Conservation (phyloP, 2,113 vertebrate genomes). For the Neodon shergylaensis region DNA sequence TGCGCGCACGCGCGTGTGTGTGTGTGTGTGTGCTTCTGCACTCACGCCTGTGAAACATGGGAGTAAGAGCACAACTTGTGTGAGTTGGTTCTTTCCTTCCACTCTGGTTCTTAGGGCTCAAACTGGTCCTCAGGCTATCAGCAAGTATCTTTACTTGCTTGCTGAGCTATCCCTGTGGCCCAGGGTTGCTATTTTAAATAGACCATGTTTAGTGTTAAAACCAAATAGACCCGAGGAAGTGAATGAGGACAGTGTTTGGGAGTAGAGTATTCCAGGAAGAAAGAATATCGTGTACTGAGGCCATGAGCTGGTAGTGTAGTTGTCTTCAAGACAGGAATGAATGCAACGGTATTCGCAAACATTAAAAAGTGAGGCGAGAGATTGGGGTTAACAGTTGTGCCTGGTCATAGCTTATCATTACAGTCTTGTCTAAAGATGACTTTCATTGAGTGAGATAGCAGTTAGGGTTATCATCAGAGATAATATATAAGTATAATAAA, state of each 20-base stretch:
- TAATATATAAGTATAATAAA: background rate
- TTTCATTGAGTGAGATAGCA: background rate
- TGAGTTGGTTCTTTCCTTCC: background rate
- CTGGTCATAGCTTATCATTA: background rate
- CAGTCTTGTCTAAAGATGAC: background rate
- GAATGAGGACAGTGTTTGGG: background rate
- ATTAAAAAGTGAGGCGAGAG: constrained; percentile 1
- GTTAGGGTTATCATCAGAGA: background rate
- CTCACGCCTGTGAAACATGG: no score
- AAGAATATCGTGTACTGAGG: background rate
- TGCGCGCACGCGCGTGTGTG: background rate
- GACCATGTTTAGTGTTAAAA: background rate
- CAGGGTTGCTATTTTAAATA: background rate
- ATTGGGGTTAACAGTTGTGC: background rate
- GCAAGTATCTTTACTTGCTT: background rate
- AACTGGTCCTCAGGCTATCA: background rate
- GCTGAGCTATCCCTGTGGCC: background rate
- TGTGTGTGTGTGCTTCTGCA: no score
- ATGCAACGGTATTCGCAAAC: background rate
- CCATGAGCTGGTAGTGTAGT: background rate
- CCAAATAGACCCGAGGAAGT: background rate
- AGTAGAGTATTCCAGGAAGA: background rate
- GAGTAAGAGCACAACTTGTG: background rate
- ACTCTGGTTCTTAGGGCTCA: background rate
- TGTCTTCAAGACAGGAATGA: background rate